Conservation (phyloP, 2,113 vertebrate species). For the Crotalus helleri region DNA sequence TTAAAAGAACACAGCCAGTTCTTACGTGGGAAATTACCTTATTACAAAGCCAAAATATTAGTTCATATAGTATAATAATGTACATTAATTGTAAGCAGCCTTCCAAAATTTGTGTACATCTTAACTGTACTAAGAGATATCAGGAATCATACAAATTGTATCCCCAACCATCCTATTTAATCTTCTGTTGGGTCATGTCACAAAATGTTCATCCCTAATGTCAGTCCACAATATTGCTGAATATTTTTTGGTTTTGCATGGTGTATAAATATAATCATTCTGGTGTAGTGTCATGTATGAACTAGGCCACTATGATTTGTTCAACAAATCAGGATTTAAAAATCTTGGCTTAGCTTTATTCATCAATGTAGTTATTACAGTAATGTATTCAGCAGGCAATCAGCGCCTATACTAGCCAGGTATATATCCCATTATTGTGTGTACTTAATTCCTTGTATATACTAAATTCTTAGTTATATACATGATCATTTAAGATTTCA, state of each 20-base stretch:
- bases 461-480: not conserved
- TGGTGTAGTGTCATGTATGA: not conserved
- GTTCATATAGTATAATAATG: not conserved
- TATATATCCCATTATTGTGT: not conserved
- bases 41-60: not conserved
- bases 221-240: not conserved
- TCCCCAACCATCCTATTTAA: no score
- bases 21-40: not conserved
- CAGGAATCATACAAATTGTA: not conserved
- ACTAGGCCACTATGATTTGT: not conserved
- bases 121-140: not conserved
- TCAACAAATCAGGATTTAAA: not conserved
- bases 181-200: not conserved
- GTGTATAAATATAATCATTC: not conserved
- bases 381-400: not conserved
- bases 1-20: constrained; percentile 8
- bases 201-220: not conserved
- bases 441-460: not conserved
- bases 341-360: not conserved
- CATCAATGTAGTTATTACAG: not conserved
- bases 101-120: not conserved
- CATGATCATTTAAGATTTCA: not conserved
- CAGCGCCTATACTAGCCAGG: not conserved
- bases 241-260: not conserved
- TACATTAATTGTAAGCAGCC: not conserved